A percentile compares a stretch with the other conserved stretches of the same genome.
phyloP scores from a whole-genome alignment of 2,888 invertebrate genomes.

The Nomada lathburiana region DNA sequence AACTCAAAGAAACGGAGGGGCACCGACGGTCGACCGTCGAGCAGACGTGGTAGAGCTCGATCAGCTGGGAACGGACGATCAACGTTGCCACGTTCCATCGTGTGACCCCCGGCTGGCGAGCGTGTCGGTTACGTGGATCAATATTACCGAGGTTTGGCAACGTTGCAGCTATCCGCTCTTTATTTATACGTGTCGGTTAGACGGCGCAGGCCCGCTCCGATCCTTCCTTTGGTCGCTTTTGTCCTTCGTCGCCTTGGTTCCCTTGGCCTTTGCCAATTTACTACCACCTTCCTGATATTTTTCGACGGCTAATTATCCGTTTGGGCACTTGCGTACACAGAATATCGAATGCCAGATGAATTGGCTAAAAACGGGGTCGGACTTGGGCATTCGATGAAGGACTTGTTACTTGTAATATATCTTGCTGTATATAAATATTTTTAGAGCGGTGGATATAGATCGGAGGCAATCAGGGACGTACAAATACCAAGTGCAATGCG shows the following conservation, averaged over 20 bases:
- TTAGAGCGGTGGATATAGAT: slow-evolving; percentile 26
- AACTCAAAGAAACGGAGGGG: slow-evolving; percentile 15
- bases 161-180: slow-evolving; percentile 71
- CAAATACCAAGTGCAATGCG: slow-evolving; percentile 32
- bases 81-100: slow-evolving; percentile 72
- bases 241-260: slow-evolving; percentile 53
- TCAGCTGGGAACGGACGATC: slow-evolving; percentile 77
- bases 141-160: slow-evolving; percentile 78
- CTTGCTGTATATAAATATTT: slow-evolving; percentile 49
- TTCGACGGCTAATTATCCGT: slow-evolving; percentile 35
- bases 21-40: slow-evolving; percentile 40
- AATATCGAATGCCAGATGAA: neutral
- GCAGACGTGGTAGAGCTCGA: slow-evolving; percentile 63
- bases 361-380: neutral
- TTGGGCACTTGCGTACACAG: neutral
- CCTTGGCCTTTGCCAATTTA: slow-evolving; percentile 42
- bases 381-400: neutral
- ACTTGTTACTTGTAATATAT: neutral
- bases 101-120: slow-evolving; percentile 70
- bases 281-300: slow-evolving; percentile 42
- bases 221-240: slow-evolving; percentile 53
- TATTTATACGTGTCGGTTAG: slow-evolving; percentile 73
- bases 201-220: slow-evolving; percentile 54
- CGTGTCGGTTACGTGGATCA: slow-evolving; percentile 73
- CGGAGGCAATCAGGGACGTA: slow-evolving; percentile 55